These are phyloP conservation scores for Agriopis marginaria DNA, from an alignment of 2,888 invertebrate species.

Conservation along the genomic window DNA sequence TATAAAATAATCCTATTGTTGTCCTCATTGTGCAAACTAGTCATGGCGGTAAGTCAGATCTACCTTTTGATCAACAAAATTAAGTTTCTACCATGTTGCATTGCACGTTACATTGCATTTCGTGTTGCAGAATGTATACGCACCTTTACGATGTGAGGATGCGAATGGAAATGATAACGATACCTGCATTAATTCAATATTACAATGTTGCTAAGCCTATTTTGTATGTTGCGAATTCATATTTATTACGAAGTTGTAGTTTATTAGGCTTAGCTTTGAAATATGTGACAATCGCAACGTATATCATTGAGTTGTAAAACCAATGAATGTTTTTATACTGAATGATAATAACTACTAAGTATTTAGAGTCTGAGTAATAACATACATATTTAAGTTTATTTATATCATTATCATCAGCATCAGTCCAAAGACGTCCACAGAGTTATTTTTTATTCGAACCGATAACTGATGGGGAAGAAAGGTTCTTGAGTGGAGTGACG, in stretches of 20 bases:
- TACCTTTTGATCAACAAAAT: neutral
- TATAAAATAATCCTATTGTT: too few relatives aligned
- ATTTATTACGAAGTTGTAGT: conserved; percentile 9
- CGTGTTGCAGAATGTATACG: neutral
- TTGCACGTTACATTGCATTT: neutral
- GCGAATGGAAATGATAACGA: conserved; percentile 30
- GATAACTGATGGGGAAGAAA: too few relatives aligned
- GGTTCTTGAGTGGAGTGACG: too few relatives aligned
- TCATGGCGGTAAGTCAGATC: too few relatives aligned
- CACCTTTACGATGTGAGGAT: conserved; percentile 11
- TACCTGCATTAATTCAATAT: conserved; percentile 24
- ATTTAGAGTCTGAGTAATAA: neutral
- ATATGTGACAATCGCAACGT: conserved; percentile 7
- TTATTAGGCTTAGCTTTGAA: neutral
- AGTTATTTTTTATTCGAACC: too few relatives aligned
- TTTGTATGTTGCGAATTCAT: conserved; percentile 4
- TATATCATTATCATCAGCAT: too few relatives aligned
- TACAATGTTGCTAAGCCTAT: conserved; percentile 17
- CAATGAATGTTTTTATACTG: conserved; percentile 4
- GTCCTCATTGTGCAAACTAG: too few relatives aligned
- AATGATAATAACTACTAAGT: neutral
- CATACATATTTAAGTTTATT: neutral
- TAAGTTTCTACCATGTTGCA: too few relatives aligned
- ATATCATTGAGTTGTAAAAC: conserved; percentile 9
- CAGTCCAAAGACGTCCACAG: too few relatives aligned